Evolutionary conservation across 2,888 invertebrate genomes (phyloP).

Genomic region (Chrysolina americana): DNA sequence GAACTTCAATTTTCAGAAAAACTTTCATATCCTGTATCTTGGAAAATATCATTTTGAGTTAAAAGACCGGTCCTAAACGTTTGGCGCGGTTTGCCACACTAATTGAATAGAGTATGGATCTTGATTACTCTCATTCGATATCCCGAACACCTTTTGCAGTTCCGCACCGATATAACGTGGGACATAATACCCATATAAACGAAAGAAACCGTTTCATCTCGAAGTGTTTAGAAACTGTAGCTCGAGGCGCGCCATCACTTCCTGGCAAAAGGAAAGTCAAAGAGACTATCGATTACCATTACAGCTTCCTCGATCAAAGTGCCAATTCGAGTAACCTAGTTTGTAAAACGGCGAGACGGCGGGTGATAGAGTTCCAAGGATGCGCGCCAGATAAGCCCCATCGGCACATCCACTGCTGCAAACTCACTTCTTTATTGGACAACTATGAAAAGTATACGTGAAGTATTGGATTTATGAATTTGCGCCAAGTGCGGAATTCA

Average conservation of each 20-base stretch:
- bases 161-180: too few species aligned
- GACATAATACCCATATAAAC: neutral
- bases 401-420: constrained; percentile 30
- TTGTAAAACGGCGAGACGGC: constrained; percentile 52
- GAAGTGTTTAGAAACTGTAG: constrained; percentile 2
- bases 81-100: too few species aligned
- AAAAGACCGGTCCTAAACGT: too few species aligned
- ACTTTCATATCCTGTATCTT: too few species aligned
- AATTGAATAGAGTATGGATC: too few species aligned
- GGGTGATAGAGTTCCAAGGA: constrained; percentile 53
- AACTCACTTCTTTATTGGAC: constrained; percentile 29
- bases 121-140: too few species aligned
- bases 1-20: too few species aligned
- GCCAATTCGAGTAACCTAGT: constrained; percentile 59
- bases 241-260: neutral
- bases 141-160: too few species aligned
- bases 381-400: constrained; percentile 50
- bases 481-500: constrained; percentile 5
- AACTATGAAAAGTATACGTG: constrained; percentile 31
- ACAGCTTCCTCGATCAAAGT: constrained; percentile 55
- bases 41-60: too few species aligned
- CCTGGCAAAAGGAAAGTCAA: constrained; percentile 29
- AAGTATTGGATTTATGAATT: constrained; percentile 28
- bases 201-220: neutral
- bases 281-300: constrained; percentile 58